These are phyloP conservation scores for Sturnus vulgaris DNA, from an alignment of 2,113 vertebrate genomes.

Conservation along the genomic window DNA sequence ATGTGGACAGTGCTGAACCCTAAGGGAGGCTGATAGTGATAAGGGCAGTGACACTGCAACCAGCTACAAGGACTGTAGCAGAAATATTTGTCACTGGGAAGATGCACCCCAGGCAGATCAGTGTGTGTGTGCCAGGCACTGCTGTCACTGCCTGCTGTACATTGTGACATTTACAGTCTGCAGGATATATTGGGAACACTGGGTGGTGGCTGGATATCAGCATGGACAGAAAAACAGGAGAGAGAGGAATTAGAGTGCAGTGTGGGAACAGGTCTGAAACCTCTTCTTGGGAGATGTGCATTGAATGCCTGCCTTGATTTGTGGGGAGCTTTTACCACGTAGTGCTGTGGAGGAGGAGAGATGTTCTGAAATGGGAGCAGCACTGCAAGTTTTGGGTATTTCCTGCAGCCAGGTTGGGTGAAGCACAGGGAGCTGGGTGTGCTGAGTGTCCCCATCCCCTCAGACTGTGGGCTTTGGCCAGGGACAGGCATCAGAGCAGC, in stretches of 20 bases:
- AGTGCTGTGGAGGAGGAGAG: background rate
- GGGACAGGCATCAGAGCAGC: background rate
- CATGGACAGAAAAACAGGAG: background rate
- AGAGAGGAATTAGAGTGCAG: background rate
- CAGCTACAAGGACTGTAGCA: accelerated
- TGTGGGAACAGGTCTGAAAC: background rate
- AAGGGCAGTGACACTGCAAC: background rate
- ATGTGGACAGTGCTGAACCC: background rate
- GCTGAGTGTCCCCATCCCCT: background rate
- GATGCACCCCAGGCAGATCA: background rate
- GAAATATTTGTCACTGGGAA: background rate
- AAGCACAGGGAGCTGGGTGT: background rate
- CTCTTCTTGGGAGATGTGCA: background rate
- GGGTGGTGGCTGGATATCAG: background rate
- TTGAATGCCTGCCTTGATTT: background rate
- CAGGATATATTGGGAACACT: background rate
- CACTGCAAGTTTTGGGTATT: background rate
- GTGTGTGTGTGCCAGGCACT: background rate
- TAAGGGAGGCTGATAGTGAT: accelerated
- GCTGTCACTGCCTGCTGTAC: background rate
- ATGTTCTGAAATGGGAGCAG: background rate
- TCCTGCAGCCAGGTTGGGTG: background rate
- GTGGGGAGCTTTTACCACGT: background rate
- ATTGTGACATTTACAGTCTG: background rate
- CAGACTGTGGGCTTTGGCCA: accelerated